These are phyloP conservation scores for Petrophora chlorosata DNA, from an alignment of 2,888 invertebrate genomes.

Conservation along the genomic window DNA sequence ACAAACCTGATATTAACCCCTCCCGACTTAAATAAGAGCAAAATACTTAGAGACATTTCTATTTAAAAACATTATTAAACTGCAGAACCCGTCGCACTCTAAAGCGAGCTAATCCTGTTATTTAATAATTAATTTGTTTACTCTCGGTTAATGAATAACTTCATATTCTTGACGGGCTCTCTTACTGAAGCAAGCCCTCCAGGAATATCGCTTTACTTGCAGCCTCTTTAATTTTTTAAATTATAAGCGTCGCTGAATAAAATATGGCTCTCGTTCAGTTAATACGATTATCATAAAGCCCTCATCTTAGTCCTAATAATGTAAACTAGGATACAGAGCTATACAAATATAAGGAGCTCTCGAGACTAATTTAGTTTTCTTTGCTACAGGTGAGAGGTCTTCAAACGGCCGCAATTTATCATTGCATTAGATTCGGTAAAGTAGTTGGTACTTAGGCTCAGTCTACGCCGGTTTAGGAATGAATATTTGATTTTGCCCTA, in stretches of 20 bases:
- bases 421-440: conserved; percentile 37
- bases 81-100: conserved; percentile 5
- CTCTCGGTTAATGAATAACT: conserved; percentile 38
- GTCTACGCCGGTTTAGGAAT: conserved; percentile 38
- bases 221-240: conserved; percentile 29
- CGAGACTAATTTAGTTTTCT: too few relatives aligned
- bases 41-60: not conserved
- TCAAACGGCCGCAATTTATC: conserved; percentile 21
- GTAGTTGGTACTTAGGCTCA: conserved; percentile 22
- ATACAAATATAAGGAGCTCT: conserved; percentile 17
- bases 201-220: conserved; percentile 32
- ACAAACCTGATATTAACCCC: too few relatives aligned
- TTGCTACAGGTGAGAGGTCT: conserved; percentile 16
- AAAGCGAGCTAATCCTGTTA: conserved; percentile 34
- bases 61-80: conserved; percentile 19
- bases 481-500: conserved; percentile 63
- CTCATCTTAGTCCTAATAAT: conserved; percentile 36
- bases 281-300: conserved; percentile 37
- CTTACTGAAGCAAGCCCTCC: conserved; percentile 30
- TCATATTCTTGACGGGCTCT: conserved; percentile 37
- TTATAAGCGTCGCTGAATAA: conserved; percentile 38
- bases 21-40: too few relatives aligned
- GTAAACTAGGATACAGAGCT: conserved; percentile 17
- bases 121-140: conserved; percentile 38
- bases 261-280: conserved; percentile 41